phyloP scores from a whole-genome alignment of 2,888 invertebrate genomes.

The Machimus atricapillus region DNA sequence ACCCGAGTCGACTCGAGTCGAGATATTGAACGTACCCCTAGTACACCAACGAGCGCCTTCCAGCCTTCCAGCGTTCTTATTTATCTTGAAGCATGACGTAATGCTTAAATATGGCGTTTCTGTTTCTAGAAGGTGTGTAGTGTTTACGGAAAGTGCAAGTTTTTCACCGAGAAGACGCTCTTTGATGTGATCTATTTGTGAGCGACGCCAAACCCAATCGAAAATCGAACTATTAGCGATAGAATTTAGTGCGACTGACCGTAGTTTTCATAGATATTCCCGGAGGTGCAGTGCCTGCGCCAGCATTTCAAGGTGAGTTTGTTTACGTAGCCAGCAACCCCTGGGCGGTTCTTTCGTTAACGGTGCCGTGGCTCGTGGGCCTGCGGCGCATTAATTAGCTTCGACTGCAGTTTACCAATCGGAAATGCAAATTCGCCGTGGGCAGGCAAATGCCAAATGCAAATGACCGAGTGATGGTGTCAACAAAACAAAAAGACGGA shows the following conservation, averaged over 20 bases:
- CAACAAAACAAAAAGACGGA: neutral
- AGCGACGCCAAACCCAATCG: neutral
- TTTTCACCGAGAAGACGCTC: neutral
- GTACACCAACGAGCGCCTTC: neutral
- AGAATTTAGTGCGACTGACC: neutral
- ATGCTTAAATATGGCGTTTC: constrained; percentile 45
- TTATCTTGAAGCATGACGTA: constrained; percentile 42
- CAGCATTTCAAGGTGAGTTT: constrained; percentile 12
- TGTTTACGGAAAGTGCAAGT: constrained; percentile 27
- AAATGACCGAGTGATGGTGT: neutral
- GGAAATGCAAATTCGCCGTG: neutral
- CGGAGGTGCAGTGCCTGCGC: neutral
- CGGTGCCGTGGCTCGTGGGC: neutral
- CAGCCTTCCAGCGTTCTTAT: constrained; percentile 36
- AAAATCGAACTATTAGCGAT: neutral
- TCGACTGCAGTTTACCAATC: neutral
- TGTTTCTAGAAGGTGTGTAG: constrained; percentile 32
- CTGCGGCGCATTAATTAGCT: neutral
- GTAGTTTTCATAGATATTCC: neutral
- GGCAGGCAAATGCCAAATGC: neutral
- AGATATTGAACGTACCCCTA: no score
- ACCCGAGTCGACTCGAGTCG: no score
- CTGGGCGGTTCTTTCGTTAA: neutral
- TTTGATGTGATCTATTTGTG: constrained; percentile 4
- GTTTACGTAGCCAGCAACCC: neutral